Evolutionary conservation across 2,888 invertebrate species (phyloP).

Genomic region (Piscicola geometra): DNA sequence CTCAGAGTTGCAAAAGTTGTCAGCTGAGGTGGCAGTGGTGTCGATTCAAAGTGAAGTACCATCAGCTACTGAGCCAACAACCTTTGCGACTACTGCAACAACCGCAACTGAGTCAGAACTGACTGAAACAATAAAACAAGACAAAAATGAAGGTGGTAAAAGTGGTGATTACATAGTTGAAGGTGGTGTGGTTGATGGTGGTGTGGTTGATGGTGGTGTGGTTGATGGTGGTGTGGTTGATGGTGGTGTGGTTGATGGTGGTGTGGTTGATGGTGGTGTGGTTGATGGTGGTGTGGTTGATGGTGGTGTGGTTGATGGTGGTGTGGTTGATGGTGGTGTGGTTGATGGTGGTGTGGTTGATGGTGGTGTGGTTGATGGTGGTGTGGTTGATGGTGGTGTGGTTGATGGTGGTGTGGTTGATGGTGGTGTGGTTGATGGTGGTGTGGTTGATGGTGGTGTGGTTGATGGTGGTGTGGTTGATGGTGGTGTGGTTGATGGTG

Average conservation of each 20-base stretch:
- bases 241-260: constrained; percentile 11
- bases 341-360: constrained; percentile 1
- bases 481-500: constrained; percentile 26
- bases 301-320: constrained; percentile 27
- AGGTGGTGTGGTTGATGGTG: constrained; percentile 15
- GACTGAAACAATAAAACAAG: neutral
- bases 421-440: constrained; percentile 7
- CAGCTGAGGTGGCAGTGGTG: neutral
- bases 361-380: neutral
- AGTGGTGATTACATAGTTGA: constrained; percentile 11
- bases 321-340: neutral
- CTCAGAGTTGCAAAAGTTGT: neutral
- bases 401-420: neutral
- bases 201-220: neutral
- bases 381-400: constrained; percentile 8
- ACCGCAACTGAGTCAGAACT: no score
- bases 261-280: constrained; percentile 22
- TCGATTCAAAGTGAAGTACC: no score
- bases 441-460: constrained; percentile 19
- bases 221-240: constrained; percentile 19
- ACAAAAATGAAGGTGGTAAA: constrained; percentile 10
- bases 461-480: constrained; percentile 25
- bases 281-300: constrained; percentile 25
- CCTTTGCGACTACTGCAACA: no score
- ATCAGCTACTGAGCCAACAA: no score